These are phyloP conservation scores for Lydus trimaculatus DNA, from an alignment of 2,888 invertebrate genomes.

Conservation along the genomic window DNA sequence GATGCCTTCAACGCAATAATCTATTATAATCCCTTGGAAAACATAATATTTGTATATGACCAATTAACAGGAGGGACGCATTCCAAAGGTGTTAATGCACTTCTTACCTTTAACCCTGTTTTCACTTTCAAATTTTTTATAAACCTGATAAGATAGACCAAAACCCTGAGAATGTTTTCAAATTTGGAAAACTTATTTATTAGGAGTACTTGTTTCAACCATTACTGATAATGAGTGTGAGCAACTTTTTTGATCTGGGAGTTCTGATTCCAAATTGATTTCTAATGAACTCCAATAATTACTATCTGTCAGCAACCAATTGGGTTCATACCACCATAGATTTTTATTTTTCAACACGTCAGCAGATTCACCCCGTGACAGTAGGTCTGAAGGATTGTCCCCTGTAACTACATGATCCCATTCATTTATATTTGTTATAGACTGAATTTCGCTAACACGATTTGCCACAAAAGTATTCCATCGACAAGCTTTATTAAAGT, in stretches of 20 bases:
- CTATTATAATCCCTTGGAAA: not conserved
- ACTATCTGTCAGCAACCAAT: not conserved
- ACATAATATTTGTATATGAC: not conserved
- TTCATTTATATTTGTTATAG: not conserved
- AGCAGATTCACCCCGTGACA: constrained; percentile 22
- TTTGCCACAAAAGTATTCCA: constrained; percentile 34
- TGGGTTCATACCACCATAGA: constrained; percentile 26
- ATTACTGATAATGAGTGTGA: not conserved
- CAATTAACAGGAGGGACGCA: not conserved
- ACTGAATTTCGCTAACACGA: constrained; percentile 30
- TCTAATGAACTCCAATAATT: not conserved
- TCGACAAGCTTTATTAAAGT: constrained; percentile 16
- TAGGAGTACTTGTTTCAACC: not conserved
- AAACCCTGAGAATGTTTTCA: not conserved
- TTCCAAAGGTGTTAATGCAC: not conserved
- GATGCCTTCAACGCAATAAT: not conserved
- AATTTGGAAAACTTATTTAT: not conserved
- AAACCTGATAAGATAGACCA: not conserved
- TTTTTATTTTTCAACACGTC: not conserved
- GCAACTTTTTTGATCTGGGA: not conserved
- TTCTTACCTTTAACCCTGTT: not conserved
- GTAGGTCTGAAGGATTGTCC: constrained; percentile 28
- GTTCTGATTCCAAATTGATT: not conserved
- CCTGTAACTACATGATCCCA: constrained; percentile 27
- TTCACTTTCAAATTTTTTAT: not conserved